phyloP scores from a whole-genome alignment of 35 echinoderm and acorn worm species.

The Apostichopus californicus region DNA sequence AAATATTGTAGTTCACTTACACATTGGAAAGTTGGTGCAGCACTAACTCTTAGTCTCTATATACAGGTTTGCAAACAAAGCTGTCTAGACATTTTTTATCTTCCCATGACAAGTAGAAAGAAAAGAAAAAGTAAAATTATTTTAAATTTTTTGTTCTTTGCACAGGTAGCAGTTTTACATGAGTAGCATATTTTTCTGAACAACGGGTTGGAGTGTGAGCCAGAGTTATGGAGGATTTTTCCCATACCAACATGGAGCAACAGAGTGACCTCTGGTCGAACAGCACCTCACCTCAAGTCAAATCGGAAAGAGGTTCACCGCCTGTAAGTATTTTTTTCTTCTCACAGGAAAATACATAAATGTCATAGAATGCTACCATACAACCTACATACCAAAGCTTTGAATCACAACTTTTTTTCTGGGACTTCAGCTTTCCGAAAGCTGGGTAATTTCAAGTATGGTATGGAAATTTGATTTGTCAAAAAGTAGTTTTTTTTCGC shows the following conservation, averaged over 20 bases:
- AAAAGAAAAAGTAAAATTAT: no score
- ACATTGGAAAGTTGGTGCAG: no score
- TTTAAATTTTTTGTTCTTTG: neutral
- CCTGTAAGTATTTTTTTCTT: conserved; percentile 16
- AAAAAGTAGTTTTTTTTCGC: no score
- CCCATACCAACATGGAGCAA: conserved; percentile 35
- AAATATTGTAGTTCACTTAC: no score
- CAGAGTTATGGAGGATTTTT: conserved; percentile 39
- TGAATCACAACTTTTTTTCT: neutral
- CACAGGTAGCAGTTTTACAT: neutral
- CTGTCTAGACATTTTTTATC: no score
- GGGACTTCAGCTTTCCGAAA: no score
- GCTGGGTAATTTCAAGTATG: no score
- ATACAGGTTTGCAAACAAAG: no score
- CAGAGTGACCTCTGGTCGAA: conserved; percentile 55
- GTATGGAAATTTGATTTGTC: no score
- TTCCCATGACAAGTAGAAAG: no score
- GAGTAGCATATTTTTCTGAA: neutral
- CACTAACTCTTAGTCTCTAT: no score
- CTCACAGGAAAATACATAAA: neutral
- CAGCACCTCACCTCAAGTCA: conserved; percentile 59
- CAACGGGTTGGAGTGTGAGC: neutral
- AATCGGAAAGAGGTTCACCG: conserved; percentile 49
- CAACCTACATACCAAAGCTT: neutral
- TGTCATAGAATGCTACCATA: neutral